These are phyloP conservation scores for Neodiprion virginianus DNA, from an alignment of 1,140 invertebrate genomes.

Conservation along the genomic window DNA sequence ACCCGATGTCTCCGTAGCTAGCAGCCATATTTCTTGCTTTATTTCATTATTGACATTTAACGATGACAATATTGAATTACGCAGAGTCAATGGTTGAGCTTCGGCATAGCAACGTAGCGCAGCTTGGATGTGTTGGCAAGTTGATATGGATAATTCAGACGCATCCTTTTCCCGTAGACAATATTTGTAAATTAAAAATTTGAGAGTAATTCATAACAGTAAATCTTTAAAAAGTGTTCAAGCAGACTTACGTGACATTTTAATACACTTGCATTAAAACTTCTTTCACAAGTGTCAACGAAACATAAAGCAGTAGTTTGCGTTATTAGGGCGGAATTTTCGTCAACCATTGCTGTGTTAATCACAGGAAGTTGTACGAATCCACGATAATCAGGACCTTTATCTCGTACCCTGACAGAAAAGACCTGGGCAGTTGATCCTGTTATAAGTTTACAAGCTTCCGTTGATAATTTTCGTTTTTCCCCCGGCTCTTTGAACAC, in stretches of 20 bases:
- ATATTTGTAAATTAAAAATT: constrained; percentile 21
- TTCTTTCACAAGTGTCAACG: constrained; percentile 70
- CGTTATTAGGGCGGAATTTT: constrained; percentile 55
- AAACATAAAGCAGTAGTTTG: constrained; percentile 70
- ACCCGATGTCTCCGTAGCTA: constrained; percentile 70
- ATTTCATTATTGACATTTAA: constrained; percentile 70
- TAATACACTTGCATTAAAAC: constrained; percentile 64
- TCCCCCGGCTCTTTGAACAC: constrained; percentile 74
- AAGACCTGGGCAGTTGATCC: constrained; percentile 70
- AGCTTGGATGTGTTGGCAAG: constrained; percentile 75
- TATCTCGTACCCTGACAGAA: constrained; percentile 73
- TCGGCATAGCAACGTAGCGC: constrained; percentile 72
- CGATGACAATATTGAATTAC: constrained; percentile 71
- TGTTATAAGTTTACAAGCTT: constrained; percentile 75
- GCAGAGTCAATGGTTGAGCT: constrained; percentile 69
- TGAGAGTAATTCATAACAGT: constrained; percentile 15
- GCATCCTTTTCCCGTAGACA: constrained; percentile 52
- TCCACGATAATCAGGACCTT: constrained; percentile 74
- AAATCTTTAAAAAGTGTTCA: constrained; percentile 7
- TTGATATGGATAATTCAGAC: constrained; percentile 41
- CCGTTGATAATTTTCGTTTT: constrained; percentile 69
- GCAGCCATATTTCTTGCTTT: constrained; percentile 72
- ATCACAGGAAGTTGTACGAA: constrained; percentile 76
- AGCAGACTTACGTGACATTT: constrained; percentile 64
- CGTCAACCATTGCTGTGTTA: constrained; percentile 60